Evolutionary conservation across 2,888 invertebrate species (phyloP), one percentile per base, ranked within the genome.

Genomic region (Sphaerophoria taeniata): DNA sequence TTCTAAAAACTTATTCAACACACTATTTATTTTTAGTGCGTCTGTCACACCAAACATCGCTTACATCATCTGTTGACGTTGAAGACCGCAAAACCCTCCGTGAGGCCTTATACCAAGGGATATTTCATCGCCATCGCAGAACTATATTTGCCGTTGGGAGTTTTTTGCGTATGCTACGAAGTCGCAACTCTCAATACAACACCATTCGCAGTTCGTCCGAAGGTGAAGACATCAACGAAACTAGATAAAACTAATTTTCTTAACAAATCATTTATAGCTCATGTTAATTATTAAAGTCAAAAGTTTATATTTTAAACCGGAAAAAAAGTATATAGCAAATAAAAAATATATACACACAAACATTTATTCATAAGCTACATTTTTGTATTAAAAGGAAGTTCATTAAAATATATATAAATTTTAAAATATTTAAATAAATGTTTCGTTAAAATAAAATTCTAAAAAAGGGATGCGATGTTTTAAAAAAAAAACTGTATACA

Each of bases 111-210:
- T 96, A 96, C 91, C 95, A 95, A 92, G 95, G 95, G 91, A 96
- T 96, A 90, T 95, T 96, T 91, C 95, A 95, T 93, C 94, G 95
- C 88, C 95, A 96, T 92, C 93, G 96, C 87, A 93, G 95, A 90
- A 95, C 95, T 82, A 96, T 96, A 88, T 95, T 96, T 90, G 96
- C 95, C 6, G 94, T 96, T 73, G 95, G 95, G 67, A 95, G 95
- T 61, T 96, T 96, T 90, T 92, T 96, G 79, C 93, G 95, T 87
- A 95, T 96, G 95, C 92, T 96, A 87, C 94, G 95, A 88, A 95
- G 94, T 90, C 95, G 95, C 91, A 95, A 95, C 89, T 95, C 95
- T 81, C 95, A 95, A 91, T 95, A 96, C 89, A 95, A 95, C 90
- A 95, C 95, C 67, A 95, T 96, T 92, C 94, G 95, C 67, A 92